Evolutionary conservation across 1,140 invertebrate species (phyloP).

Genomic region (Calliopsis andreniformis): DNA sequence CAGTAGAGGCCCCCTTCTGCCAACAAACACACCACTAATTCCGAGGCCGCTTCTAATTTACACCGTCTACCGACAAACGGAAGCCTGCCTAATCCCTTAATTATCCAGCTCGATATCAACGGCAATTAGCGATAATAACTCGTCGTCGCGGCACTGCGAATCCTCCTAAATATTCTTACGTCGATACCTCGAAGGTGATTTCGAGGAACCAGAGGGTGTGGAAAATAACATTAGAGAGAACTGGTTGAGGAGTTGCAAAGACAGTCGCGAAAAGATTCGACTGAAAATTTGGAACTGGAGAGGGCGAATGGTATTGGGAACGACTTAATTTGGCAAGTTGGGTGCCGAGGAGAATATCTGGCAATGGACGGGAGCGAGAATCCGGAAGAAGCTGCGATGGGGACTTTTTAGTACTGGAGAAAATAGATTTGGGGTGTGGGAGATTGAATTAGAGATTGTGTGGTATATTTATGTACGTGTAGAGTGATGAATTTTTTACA

Average conservation of each 20-base stretch:
- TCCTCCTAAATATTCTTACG: constrained; percentile 1
- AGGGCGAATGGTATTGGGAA: background rate
- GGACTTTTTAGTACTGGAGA: too few species aligned
- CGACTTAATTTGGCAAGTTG: constrained; percentile 5
- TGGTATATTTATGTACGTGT: too few species aligned
- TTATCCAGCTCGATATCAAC: constrained; percentile 35
- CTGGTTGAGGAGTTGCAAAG: too few species aligned
- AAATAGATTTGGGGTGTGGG: too few species aligned
- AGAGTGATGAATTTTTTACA: too few species aligned
- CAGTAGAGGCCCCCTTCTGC: background rate
- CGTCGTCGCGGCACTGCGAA: background rate
- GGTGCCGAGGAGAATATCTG: background rate
- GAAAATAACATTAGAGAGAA: too few species aligned
- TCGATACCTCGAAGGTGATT: too few species aligned
- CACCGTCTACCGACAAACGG: constrained; percentile 4
- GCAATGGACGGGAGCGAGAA: too few species aligned
- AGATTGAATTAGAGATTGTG: too few species aligned
- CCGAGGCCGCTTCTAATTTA: constrained; percentile 35
- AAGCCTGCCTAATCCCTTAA: constrained; percentile 28
- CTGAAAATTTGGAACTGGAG: background rate
- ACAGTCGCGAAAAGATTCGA: background rate
- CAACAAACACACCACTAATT: constrained; percentile 33
- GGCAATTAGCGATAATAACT: constrained; percentile 5
- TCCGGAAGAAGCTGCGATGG: too few species aligned
- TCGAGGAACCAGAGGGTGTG: too few species aligned